Conservation (phyloP, 2,888 invertebrate genomes). For the Drosophila villosipedis region DNA sequence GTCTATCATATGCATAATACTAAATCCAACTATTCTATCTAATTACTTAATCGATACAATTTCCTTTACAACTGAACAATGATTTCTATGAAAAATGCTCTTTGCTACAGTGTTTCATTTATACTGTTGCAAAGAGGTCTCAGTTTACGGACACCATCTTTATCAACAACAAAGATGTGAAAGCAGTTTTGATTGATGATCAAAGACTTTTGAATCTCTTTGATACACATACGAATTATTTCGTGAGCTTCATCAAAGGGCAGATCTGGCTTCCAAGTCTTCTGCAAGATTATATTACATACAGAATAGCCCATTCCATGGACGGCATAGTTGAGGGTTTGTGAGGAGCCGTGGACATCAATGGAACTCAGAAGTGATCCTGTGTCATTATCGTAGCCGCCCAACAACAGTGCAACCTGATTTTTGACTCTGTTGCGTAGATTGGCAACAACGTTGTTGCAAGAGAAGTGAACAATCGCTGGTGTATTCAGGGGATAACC, state of each 20-base stretch:
- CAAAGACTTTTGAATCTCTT: slow-evolving; percentile 93
- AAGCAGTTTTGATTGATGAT: slow-evolving; percentile 95
- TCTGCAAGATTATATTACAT: slow-evolving; percentile 94
- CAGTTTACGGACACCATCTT: slow-evolving; percentile 90
- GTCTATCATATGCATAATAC: too few species aligned
- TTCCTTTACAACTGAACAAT: neutral
- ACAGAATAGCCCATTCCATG: slow-evolving; percentile 97
- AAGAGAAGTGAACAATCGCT: slow-evolving; percentile 95
- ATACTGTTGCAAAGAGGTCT: neutral
- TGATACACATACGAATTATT: slow-evolving; percentile 92
- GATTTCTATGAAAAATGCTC: neutral
- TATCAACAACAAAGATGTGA: slow-evolving; percentile 93
- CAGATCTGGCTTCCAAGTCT: slow-evolving; percentile 91
- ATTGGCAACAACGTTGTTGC: slow-evolving; percentile 94
- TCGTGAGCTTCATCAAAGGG: slow-evolving; percentile 91
- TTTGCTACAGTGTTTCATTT: neutral
- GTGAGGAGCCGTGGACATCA: slow-evolving; percentile 95
- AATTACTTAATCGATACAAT: neutral
- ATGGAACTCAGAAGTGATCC: slow-evolving; percentile 94
- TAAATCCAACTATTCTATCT: neutral
- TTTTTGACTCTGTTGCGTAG: slow-evolving; percentile 90
- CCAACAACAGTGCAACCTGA: slow-evolving; percentile 59
- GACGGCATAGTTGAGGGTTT: slow-evolving; percentile 93
- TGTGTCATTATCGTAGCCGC: slow-evolving; percentile 89
- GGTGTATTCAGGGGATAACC: slow-evolving; percentile 95